Evolutionary conservation across 2,113 vertebrate species (phyloP).

Genomic region (Labeo rohita): DNA sequence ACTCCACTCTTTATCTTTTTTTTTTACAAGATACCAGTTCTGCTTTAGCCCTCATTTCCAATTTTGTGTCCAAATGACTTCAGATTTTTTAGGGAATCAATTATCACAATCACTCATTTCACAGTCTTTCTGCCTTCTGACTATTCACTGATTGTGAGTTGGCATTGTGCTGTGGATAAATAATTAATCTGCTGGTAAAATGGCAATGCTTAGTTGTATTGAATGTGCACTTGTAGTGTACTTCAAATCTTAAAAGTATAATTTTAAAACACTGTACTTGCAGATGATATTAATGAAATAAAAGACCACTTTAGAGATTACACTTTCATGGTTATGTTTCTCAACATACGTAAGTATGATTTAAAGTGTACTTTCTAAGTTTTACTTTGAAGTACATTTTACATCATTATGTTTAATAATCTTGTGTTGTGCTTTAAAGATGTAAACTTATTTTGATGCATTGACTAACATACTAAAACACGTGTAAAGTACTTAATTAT

Average conservation of each 20-base stretch:
- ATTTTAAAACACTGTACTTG: too few relatives aligned
- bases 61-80: neutral
- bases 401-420: neutral
- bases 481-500: neutral
- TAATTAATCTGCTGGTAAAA: neutral
- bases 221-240: too few relatives aligned
- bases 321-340: too few relatives aligned
- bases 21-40: neutral
- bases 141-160: neutral
- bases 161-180: neutral
- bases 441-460: neutral
- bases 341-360: too few relatives aligned
- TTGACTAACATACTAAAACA: neutral
- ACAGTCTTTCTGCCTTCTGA: neutral
- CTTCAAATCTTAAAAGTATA: too few relatives aligned
- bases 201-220: neutral
- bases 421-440: neutral
- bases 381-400: neutral
- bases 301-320: too few relatives aligned
- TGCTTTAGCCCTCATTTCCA: neutral
- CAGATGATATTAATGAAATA: too few relatives aligned
- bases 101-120: neutral
- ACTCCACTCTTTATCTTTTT: neutral
- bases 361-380: too few relatives aligned
- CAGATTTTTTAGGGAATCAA: neutral